Evolutionary conservation across 2,797 vertebrate genomes (phyloP).

Genomic region (Carapus acus): DNA sequence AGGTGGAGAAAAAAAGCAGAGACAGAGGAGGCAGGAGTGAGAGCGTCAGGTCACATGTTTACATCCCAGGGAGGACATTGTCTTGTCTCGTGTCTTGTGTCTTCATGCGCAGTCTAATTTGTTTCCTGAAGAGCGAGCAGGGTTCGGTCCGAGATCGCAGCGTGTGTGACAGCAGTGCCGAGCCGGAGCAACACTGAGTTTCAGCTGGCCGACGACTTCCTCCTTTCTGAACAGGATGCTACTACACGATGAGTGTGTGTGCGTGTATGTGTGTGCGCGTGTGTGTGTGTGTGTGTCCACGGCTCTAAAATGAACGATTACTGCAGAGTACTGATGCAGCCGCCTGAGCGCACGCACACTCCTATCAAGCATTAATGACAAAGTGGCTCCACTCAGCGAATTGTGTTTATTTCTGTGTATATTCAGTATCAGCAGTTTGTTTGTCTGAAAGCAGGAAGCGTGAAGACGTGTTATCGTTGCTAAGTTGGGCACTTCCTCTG

Average conservation of each 20-base stretch:
- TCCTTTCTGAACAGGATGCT: constrained; percentile 85
- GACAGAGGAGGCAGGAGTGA: constrained; percentile 33
- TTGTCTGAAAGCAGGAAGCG: constrained; percentile 48
- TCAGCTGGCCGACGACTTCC: constrained; percentile 70
- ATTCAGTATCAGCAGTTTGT: constrained; percentile 5
- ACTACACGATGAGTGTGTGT: constrained; percentile 27
- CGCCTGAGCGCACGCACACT: constrained; percentile 5
- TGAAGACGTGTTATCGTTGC: constrained; percentile 15
- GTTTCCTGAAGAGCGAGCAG: background rate
- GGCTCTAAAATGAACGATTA: constrained; percentile 35
- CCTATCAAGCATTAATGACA: background rate
- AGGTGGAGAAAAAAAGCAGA: constrained; percentile 16
- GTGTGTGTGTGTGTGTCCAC: constrained; percentile 28
- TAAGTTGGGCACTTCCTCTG: constrained; percentile 49
- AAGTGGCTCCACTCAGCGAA: background rate
- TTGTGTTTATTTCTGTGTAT: constrained; percentile 6
- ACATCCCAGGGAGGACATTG: constrained; percentile 52
- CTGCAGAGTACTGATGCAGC: constrained; percentile 16
- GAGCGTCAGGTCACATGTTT: constrained; percentile 40
- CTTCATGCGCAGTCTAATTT: constrained; percentile 1
- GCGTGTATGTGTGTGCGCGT: constrained; percentile 6
- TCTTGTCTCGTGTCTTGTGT: constrained; percentile 60
- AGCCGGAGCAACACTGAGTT: constrained; percentile 22
- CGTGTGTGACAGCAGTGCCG: constrained; percentile 15
- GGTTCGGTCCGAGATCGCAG: constrained; percentile 4